phyloP scores from a whole-genome alignment of 2,113 vertebrate genomes.

The Rhabdomys dilectus region DNA sequence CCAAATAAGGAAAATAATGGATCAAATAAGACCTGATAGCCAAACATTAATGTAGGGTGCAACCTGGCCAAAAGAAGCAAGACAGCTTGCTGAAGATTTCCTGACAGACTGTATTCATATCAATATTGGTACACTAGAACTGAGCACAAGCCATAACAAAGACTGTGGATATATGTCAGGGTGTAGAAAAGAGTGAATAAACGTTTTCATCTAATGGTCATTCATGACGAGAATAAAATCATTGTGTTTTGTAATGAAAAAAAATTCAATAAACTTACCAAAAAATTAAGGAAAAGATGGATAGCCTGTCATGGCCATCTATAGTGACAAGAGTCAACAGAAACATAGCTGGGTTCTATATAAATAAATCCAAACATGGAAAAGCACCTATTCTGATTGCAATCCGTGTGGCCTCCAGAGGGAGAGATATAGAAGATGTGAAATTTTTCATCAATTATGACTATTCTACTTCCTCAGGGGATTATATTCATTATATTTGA shows the following conservation, averaged over 20 bases:
- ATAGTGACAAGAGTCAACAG: conserved; percentile 98
- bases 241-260: conserved; percentile 96
- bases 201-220: conserved; percentile 97
- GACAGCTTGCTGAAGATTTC: conserved; percentile 97
- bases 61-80: conserved; percentile 98
- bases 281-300: conserved; percentile 97
- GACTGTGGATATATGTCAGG: conserved; percentile 98
- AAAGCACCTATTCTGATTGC: conserved; percentile 99
- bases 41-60: conserved; percentile 99
- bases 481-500: conserved; percentile 99
- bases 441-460: conserved; percentile 99
- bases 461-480: conserved; percentile 99
- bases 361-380: conserved; percentile 98
- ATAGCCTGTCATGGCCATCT: conserved; percentile 98
- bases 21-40: conserved; percentile 98
- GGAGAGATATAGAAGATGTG: conserved; percentile 99
- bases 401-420: conserved; percentile 97
- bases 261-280: conserved; percentile 96
- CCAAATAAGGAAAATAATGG: conserved; percentile 95
- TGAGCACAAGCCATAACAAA: conserved; percentile 99
- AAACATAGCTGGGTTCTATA: conserved; percentile 98
- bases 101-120: conserved; percentile 97
- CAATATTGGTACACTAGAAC: conserved; percentile 95
- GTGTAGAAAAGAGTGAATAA: conserved; percentile 98
- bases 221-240: conserved; percentile 98